Base-by-base conservation (phyloP, 2,888 invertebrate genomes). In the Miltochrista miniata region DNA sequence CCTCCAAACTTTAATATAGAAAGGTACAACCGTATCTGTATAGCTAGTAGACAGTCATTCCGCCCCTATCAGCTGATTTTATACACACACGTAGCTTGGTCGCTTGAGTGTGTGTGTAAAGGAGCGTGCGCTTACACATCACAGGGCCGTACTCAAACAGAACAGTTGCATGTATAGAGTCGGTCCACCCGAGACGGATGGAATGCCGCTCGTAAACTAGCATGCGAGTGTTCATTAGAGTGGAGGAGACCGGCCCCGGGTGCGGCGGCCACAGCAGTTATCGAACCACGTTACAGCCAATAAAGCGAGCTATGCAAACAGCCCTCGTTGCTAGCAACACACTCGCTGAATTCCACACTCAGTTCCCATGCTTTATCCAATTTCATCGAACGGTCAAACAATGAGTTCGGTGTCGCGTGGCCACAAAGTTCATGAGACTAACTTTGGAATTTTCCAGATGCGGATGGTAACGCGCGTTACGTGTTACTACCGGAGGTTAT, bases 281-380 rank as follows among this genome's bases (percentile, higher is more conserved):
- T 75, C 76, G 80, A 76, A 74, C 74, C 72, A 70, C 84, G 90
- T 86, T 83, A 83, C 86, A 85, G 86, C 82, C 80, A 85, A 90
- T 90, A 90, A 91, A 90, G 83, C 81, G 79, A 87, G 81, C 88
- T 83, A 90, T 90, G 87, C 89, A 85, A 89, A 89, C 86, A 86
- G 78, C 77, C 79, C 76, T 73, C 76, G 70, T 68, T 64, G 74
- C 67, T 66, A 59, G 67, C 75, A 78, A 76, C 74, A 79, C 79
- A 80, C 76, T 73, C 78, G 79, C 80, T 83, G 84, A 83, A 88
- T 87, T 89, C 90, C 89, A 72, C 75, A 66, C 73, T 76, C 70
- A 68, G 87, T 90, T 90, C 91, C 89, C 90, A 90, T 83, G 88
- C 83, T 87, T 86, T 89, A 89, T 90, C 87, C 87, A 81, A 89